These are phyloP conservation scores for Drosophila kikkawai DNA, from an alignment of 1,140 invertebrate genomes.

Conservation along the genomic window DNA sequence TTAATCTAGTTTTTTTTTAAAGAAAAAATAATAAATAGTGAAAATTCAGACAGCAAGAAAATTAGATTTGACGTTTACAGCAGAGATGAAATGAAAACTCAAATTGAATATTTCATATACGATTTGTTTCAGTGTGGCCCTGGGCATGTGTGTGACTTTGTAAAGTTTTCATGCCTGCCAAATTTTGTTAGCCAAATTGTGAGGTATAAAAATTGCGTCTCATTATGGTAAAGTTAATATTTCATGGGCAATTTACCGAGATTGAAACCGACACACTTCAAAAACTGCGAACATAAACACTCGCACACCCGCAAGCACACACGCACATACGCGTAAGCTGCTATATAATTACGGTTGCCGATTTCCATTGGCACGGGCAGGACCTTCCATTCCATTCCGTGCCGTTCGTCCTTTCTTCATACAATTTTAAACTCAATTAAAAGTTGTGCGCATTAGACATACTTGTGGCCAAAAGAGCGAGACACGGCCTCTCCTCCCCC, in stretches of 20 bases:
- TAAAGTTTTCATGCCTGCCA: slow-evolving; percentile 24
- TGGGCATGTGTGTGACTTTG: slow-evolving; percentile 12
- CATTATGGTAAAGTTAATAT: slow-evolving; percentile 81
- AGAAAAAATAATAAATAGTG: too few species aligned
- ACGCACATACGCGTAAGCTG: slow-evolving; percentile 56
- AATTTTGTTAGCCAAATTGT: slow-evolving; percentile 70
- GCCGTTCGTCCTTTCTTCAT: slow-evolving; percentile 57
- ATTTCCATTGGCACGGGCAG: slow-evolving; percentile 29
- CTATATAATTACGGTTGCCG: slow-evolving; percentile 44
- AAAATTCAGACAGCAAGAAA: too few species aligned
- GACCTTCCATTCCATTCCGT: slow-evolving; percentile 1
- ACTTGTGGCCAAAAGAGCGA: slow-evolving; percentile 63
- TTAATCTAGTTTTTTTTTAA: too few species aligned
- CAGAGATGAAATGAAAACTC: not conserved
- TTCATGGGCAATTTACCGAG: slow-evolving; percentile 82
- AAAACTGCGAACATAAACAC: slow-evolving; percentile 60
- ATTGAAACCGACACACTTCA: slow-evolving; percentile 81
- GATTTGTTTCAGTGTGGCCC: not conserved
- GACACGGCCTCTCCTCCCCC: not conserved
- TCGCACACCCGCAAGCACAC: slow-evolving; percentile 18
- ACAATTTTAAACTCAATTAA: slow-evolving; percentile 83
- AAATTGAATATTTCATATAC: too few species aligned
- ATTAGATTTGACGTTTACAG: too few species aligned
- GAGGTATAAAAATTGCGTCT: slow-evolving; percentile 76
- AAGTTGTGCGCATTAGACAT: slow-evolving; percentile 77